phyloP scores from a whole-genome alignment of 2,113 vertebrate species.

The Lasiurus cinereus region DNA sequence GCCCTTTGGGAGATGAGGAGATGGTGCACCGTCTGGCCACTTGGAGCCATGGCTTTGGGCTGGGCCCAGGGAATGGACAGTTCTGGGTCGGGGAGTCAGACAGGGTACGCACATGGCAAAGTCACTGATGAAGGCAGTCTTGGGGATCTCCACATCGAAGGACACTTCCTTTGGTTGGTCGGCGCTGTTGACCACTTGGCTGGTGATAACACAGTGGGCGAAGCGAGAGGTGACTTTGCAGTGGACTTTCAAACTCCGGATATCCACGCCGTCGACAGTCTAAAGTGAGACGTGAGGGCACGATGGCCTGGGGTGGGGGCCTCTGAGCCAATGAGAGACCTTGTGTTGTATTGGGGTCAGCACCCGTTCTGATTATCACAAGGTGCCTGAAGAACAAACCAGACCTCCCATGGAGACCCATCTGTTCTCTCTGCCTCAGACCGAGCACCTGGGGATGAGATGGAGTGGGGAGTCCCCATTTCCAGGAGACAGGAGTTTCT shows the following conservation, averaged over 20 bases:
- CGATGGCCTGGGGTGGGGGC: not conserved
- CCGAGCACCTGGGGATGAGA: not conserved
- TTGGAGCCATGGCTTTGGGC: not conserved
- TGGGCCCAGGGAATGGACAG: not conserved
- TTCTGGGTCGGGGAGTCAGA: not conserved
- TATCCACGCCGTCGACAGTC: constrained; percentile 88
- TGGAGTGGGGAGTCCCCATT: not conserved
- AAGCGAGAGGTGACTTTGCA: constrained; percentile 94
- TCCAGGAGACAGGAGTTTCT: not conserved
- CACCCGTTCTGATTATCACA: not conserved
- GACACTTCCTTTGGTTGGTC: constrained; percentile 89
- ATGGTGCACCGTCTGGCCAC: not conserved
- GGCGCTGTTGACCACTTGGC: constrained; percentile 92
- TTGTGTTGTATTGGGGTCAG: not conserved
- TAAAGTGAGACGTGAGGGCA: constrained; percentile 75
- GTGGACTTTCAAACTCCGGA: constrained; percentile 94
- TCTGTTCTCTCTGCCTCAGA: not conserved
- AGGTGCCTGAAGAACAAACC: not conserved
- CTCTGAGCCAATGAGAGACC: not conserved
- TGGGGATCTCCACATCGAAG: constrained; percentile 95
- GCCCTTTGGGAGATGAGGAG: not conserved
- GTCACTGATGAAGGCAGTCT: constrained; percentile 96
- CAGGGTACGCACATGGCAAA: constrained; percentile 93
- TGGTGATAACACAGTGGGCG: constrained; percentile 94
- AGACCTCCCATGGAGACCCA: not conserved